Evolutionary conservation across 1,140 invertebrate species (phyloP).

Genomic region (Platyura marginata): DNA sequence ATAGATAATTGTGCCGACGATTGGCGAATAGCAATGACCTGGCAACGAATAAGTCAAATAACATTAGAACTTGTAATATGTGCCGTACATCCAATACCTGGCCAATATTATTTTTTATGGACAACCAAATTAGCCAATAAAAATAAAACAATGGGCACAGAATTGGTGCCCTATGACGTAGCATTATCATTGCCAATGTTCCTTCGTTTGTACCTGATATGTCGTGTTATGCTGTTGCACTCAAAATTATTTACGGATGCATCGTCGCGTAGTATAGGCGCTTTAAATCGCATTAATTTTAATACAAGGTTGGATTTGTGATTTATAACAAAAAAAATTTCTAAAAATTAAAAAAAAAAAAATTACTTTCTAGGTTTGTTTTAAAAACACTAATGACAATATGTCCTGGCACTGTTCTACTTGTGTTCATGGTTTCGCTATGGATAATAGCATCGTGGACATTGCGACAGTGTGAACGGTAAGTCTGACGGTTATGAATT

Average conservation of each 20-base stretch:
- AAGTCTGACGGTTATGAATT: too few relatives aligned
- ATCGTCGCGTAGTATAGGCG: slow-evolving; percentile 83
- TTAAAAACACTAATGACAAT: slow-evolving; percentile 99
- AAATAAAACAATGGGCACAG: slow-evolving; percentile 61
- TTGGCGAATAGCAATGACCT: slow-evolving; percentile 99
- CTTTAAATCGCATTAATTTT: slow-evolving; percentile 98
- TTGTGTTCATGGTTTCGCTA: slow-evolving; percentile 96
- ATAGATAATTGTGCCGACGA: slow-evolving; percentile 99
- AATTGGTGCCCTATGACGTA: slow-evolving; percentile 83
- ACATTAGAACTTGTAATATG: slow-evolving; percentile 84
- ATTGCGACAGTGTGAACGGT: slow-evolving; percentile 96
- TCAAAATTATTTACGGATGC: slow-evolving; percentile 98
- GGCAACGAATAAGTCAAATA: slow-evolving; percentile 86
- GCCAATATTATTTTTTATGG: slow-evolving; percentile 85
- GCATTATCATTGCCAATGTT: slow-evolving; percentile 98
- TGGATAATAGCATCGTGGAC: slow-evolving; percentile 99
- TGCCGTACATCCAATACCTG: slow-evolving; percentile 93
- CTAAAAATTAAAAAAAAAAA: too few relatives aligned
- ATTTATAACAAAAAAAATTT: background rate
- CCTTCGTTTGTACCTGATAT: slow-evolving; percentile 95
- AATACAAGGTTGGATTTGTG: slow-evolving; percentile 64
- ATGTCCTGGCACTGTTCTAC: slow-evolving; percentile 93
- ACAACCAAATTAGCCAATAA: slow-evolving; percentile 88
- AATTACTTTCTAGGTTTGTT: slow-evolving; percentile 87
- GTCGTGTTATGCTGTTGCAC: slow-evolving; percentile 96